Evolutionary conservation across 2,113 vertebrate species (phyloP), one percentile per base, ranked within the genome.

Genomic region (Gymnarchus niloticus): DNA sequence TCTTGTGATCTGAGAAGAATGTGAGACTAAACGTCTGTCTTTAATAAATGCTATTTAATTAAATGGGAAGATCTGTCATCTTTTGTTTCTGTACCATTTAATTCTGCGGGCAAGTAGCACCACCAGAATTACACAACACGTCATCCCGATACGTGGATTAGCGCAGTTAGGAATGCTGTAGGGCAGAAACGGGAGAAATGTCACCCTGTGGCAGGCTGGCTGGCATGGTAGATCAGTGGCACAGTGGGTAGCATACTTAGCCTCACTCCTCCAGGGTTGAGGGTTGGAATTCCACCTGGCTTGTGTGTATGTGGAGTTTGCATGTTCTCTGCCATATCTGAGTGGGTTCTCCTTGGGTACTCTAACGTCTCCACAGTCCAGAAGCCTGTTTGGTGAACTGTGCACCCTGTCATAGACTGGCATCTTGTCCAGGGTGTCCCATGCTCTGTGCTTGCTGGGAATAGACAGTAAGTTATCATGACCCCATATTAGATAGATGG

Each of bases 31-130:
- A 94, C 96, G 94, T 96, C 65, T 73, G 94, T 95, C 95, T 94
- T 93, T 95, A 82, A 96, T 94, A 92, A 91, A 92, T 96, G 95
- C 96, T 96, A 97, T 98, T 98, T 97, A 98, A 98, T 98, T 97
- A 98, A 97, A 82, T 48, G 23, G 7, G 25, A 5, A 3, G n/a
- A 19, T 19, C 28, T 56, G 76, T 44, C 9, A 0, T 80, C 44
- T 46, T 80, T 80, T 78, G 76, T 6, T 80, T 48, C 41, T 80
- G 44, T 80, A 2, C 5, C 14, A 1, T 41, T 19, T 6, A 1
- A 33, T 69, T 5, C 28, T 65, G n/a, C n/a, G n/a, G n/a, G n/a
- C n/a, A n/a, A n/a, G n/a, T n/a, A n/a, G n/a, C n/a, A n/a, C n/a
- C n/a, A n/a, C n/a, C n/a, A n/a, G n/a, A n/a, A n/a, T n/a, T n/a